These are phyloP conservation scores for Chironomus tepperi DNA, from an alignment of 1,140 invertebrate species.

Conservation along the genomic window DNA sequence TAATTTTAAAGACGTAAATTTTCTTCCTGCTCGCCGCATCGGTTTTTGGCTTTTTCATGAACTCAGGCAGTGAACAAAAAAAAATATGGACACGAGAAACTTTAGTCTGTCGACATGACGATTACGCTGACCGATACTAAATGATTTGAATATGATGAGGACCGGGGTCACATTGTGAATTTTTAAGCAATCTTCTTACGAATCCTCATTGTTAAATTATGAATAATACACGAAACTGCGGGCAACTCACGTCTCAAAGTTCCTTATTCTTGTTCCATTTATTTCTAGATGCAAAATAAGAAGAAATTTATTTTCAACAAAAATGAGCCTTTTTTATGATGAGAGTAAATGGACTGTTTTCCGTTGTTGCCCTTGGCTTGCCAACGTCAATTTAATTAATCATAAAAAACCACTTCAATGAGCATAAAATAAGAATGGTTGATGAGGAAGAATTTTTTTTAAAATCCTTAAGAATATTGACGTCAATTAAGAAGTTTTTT, in stretches of 20 bases:
- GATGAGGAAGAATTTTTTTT: too few relatives aligned
- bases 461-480: too few relatives aligned
- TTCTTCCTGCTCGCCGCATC: neutral
- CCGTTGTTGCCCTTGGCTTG: neutral
- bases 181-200: neutral
- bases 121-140: too few relatives aligned
- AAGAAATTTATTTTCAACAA: neutral
- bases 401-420: neutral
- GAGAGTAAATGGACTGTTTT: neutral
- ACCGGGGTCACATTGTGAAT: neutral
- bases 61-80: neutral
- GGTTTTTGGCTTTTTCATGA: neutral
- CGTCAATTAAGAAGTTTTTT: too few relatives aligned
- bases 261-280: too few relatives aligned
- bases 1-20: neutral
- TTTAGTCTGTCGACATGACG: too few relatives aligned
- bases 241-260: neutral
- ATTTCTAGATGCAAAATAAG: too few relatives aligned
- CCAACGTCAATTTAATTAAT: neutral
- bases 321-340: neutral
- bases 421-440: neutral
- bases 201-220: neutral
- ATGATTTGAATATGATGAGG: too few relatives aligned
- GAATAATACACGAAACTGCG: neutral
- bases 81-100: neutral